These are phyloP conservation scores for Myiotriccus ornatus DNA, from an alignment of 2,797 vertebrate species.

Conservation along the genomic window DNA sequence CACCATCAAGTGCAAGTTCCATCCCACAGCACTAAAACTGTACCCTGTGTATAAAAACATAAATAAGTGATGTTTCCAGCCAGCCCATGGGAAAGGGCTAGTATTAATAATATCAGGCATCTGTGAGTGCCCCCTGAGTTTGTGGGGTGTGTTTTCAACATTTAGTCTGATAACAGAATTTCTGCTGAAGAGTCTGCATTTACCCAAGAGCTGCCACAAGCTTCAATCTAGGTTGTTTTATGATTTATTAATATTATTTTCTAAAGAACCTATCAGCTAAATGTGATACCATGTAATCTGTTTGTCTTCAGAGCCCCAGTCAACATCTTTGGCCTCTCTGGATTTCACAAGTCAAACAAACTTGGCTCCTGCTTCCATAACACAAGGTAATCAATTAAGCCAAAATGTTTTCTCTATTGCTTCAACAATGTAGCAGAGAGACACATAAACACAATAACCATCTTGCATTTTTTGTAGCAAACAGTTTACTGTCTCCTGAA, in stretches of 20 bases:
- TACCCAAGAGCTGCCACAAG: background rate
- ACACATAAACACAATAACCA: background rate
- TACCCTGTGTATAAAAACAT: background rate
- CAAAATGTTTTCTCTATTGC: background rate
- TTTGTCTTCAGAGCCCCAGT: background rate
- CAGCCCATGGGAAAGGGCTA: background rate
- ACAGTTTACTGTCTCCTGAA: background rate
- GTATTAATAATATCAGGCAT: background rate
- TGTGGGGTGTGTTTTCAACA: background rate
- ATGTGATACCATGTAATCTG: background rate
- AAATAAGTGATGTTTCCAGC: background rate
- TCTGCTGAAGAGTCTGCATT: background rate
- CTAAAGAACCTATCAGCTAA: background rate
- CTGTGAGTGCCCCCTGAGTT: background rate
- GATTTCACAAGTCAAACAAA: background rate
- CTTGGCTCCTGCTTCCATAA: background rate
- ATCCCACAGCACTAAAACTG: background rate
- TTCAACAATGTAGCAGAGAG: background rate
- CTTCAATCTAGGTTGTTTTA: background rate
- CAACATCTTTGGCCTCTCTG: background rate
- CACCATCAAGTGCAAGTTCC: background rate
- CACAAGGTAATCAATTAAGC: slow-evolving; percentile 12
- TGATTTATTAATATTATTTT: background rate
- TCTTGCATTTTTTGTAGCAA: background rate
- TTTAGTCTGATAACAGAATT: background rate